A percentile compares a stretch with the other conserved stretches of the same genome.
Conservation (phyloP, 2,113 vertebrate genomes). For the Morone saxatilis region DNA sequence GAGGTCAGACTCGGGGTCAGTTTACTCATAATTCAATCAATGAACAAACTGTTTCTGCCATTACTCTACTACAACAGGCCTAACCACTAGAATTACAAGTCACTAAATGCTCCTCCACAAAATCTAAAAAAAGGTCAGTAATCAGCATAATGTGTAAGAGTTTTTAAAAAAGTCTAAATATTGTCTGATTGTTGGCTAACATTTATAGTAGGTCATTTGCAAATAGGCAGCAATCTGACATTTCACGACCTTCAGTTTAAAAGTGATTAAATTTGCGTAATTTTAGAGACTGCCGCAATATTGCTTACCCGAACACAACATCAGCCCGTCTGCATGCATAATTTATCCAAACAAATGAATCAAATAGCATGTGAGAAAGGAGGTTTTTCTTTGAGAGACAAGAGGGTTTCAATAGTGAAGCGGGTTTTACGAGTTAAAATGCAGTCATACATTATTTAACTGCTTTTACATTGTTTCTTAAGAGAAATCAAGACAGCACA, state of each 20-base stretch:
- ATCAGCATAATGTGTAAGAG: background rate
- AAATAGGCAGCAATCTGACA: background rate
- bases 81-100: too few relatives aligned
- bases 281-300: background rate
- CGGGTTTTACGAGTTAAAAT: background rate
- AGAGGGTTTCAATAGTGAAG: background rate
- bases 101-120: background rate
- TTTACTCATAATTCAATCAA: constrained; percentile 24
- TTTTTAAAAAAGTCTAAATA: background rate
- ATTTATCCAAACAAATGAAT: constrained; percentile 18
- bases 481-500: background rate
- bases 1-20: constrained; percentile 9
- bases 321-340: background rate
- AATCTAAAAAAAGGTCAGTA: background rate
- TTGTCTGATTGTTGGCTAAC: background rate
- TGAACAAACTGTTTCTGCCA: background rate
- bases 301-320: background rate
- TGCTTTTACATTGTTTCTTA: background rate
- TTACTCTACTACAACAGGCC: background rate
- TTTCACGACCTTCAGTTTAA: background rate
- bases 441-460: too few relatives aligned
- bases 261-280: background rate
- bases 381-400: background rate
- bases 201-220: background rate
- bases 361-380: background rate